Evolutionary conservation across 64 coral and sea anemone species (phyloP).

Genomic region (Montipora capricornis): DNA sequence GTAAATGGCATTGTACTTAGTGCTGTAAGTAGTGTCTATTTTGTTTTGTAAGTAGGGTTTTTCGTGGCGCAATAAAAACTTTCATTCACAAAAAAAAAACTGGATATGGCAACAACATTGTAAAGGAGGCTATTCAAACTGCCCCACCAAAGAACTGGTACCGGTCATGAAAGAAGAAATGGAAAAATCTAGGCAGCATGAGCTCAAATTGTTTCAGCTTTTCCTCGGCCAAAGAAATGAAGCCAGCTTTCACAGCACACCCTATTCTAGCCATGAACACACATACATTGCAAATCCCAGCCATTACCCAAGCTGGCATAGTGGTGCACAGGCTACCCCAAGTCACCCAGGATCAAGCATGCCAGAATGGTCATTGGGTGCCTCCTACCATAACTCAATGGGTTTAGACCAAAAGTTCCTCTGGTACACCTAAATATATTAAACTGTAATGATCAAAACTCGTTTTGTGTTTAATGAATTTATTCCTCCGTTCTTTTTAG

Average conservation of each 20-base stretch:
- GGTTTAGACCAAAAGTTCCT: constrained; percentile 8
- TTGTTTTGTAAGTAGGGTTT: no score
- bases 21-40: no score
- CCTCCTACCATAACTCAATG: constrained; percentile 33
- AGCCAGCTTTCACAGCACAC: constrained; percentile 28
- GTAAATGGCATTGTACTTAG: no score
- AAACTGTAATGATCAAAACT: background rate
- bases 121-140: constrained; percentile 68
- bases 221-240: constrained; percentile 21
- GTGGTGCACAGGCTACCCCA: constrained; percentile 21
- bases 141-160: constrained; percentile 67
- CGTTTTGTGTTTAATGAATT: constrained; percentile 22
- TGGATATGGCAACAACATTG: constrained; percentile 51
- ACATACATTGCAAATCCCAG: constrained; percentile 8
- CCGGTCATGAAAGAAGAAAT: constrained; percentile 87
- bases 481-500: constrained; percentile 7
- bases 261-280: constrained; percentile 44
- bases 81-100: background rate
- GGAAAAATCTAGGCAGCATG: constrained; percentile 42
- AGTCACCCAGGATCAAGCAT: constrained; percentile 42
- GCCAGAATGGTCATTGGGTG: constrained; percentile 23
- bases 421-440: constrained; percentile 12
- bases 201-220: constrained; percentile 64
- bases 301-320: constrained; percentile 31
- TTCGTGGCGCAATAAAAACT: no score